Conservation (phyloP, 2,888 invertebrate species). For the Rutpela maculata region DNA sequence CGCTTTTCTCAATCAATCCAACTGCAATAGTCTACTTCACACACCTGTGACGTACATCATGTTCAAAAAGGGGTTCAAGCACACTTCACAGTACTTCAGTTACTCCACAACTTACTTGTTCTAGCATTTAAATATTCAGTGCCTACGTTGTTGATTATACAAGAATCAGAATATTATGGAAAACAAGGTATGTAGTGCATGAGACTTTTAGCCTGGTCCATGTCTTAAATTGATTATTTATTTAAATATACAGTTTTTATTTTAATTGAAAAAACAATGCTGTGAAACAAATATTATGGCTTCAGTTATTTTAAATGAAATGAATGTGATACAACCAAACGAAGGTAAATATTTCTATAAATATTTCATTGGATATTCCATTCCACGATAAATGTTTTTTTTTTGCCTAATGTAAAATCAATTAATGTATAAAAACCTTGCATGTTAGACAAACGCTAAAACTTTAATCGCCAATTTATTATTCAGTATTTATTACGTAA, state of each 20-base stretch:
- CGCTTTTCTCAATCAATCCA: constrained; percentile 55
- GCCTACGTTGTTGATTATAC: constrained; percentile 23
- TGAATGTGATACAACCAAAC: not conserved
- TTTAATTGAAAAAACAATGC: not conserved
- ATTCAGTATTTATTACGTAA: constrained; percentile 14
- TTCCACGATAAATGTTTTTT: not conserved
- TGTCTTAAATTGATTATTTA: not conserved
- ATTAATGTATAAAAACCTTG: constrained; percentile 15
- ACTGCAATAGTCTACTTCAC: constrained; percentile 51
- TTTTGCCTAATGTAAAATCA: constrained; percentile 17
- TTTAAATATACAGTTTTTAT: constrained; percentile 2
- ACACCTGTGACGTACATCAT: constrained; percentile 46
- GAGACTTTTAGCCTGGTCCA: not conserved
- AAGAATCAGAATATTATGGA: constrained; percentile 26
- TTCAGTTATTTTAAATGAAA: not conserved
- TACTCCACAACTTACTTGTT: constrained; percentile 19
- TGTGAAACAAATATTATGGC: not conserved
- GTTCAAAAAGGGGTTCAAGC: constrained; percentile 33
- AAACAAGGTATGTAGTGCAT: constrained; percentile 36
- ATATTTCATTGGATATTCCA: no score
- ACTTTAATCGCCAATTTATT: constrained; percentile 17
- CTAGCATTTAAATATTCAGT: constrained; percentile 39
- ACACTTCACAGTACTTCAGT: constrained; percentile 35
- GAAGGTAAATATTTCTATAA: not conserved
- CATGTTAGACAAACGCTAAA: not conserved